phyloP scores from a whole-genome alignment of 2,113 vertebrate species.

The Campylomormyrus numenius region DNA sequence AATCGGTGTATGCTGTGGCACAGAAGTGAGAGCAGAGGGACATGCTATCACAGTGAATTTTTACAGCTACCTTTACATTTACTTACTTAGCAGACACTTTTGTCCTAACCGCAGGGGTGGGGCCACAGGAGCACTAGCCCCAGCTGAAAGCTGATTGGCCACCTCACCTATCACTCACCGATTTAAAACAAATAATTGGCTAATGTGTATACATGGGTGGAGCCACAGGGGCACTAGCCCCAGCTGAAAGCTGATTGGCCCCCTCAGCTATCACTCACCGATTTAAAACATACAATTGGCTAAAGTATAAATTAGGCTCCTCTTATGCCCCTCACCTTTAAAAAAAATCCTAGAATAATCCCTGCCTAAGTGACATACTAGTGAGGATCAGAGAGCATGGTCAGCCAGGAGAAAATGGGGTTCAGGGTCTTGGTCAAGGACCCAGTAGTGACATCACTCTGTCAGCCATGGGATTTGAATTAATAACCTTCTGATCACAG shows the following conservation, averaged over 20 bases:
- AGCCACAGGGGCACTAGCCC: no score
- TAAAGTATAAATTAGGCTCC: not conserved
- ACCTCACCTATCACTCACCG: not conserved
- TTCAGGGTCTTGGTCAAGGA: not conserved
- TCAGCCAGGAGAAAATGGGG: not conserved
- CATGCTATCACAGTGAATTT: not conserved
- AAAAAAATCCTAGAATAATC: not conserved
- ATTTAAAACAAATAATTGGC: not conserved
- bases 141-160: not conserved
- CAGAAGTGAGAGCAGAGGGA: constrained; percentile 35
- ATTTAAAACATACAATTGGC: no score
- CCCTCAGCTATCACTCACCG: no score
- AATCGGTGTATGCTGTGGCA: constrained; percentile 63
- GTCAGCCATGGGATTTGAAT: not conserved
- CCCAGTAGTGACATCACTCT: not conserved
- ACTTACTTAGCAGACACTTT: not conserved
- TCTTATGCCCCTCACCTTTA: not conserved
- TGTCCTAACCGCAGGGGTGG: not conserved
- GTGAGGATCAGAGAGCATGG: not conserved
- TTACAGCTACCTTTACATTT: not conserved
- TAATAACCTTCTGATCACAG: not conserved
- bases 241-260: no score
- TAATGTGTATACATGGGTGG: no score
- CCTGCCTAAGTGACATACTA: not conserved
- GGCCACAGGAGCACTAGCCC: no score